phyloP scores from a whole-genome alignment of 92 coral and sea anemone species.

The Epizoanthus ramosus region DNA sequence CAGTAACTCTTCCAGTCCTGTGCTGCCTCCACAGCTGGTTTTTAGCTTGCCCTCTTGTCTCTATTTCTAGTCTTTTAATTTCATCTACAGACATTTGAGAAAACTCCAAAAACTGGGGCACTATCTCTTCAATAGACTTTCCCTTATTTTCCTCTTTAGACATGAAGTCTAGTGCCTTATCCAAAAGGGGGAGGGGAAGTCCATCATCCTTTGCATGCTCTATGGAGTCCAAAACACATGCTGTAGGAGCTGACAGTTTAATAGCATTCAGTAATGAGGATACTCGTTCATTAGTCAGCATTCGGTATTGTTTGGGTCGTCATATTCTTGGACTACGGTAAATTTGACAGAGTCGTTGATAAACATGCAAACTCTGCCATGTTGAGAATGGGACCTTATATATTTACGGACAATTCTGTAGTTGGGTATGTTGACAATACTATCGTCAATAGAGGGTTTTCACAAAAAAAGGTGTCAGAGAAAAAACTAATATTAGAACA shows the following conservation, averaged over 20 bases:
- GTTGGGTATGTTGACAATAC: too few relatives aligned
- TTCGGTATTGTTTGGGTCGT: too few relatives aligned
- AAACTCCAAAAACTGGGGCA: conserved; percentile 45
- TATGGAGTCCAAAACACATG: conserved; percentile 53
- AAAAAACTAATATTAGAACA: too few relatives aligned
- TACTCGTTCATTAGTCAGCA: conserved; percentile 45
- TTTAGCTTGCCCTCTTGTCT: conserved; percentile 51
- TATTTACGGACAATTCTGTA: too few relatives aligned
- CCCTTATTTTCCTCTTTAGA: conserved; percentile 25
- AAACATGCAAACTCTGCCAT: too few relatives aligned
- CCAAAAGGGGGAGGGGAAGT: conserved; percentile 37
- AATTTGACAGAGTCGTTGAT: too few relatives aligned
- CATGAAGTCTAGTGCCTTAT: conserved; percentile 50
- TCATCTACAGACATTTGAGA: conserved; percentile 43
- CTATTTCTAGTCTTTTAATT: conserved; percentile 38
- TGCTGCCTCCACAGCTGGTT: conserved; percentile 50
- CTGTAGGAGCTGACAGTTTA: conserved; percentile 7
- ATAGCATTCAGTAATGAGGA: conserved; percentile 36
- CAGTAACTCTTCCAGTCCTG: conserved; percentile 55
- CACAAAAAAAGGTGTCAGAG: too few relatives aligned
- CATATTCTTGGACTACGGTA: too few relatives aligned
- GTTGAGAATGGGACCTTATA: too few relatives aligned
- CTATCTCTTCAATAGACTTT: conserved; percentile 48
- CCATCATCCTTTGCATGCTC: conserved; percentile 56
- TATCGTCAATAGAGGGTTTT: too few relatives aligned